Evolutionary conservation across 1,140 invertebrate genomes (phyloP).

Genomic region (Oscheius sp.): DNA sequence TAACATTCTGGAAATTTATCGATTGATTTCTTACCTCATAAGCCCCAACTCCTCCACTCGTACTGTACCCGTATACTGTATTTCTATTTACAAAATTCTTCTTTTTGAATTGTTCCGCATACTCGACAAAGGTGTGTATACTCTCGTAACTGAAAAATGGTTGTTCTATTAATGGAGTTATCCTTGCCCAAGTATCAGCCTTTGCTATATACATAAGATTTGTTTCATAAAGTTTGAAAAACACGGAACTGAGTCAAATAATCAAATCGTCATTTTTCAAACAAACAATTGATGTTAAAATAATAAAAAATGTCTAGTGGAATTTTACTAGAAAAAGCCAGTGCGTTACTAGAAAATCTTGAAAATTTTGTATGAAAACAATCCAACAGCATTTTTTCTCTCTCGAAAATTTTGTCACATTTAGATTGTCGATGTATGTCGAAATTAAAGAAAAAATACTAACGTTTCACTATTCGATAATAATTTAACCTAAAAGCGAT

Average conservation of each 20-base stretch:
- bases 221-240: slow-evolving; percentile 12
- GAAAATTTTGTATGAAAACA: background rate
- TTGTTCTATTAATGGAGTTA: no score
- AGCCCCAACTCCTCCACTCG: slow-evolving; percentile 57
- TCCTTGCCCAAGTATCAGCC: no score
- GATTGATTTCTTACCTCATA: slow-evolving; percentile 49
- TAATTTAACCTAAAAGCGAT: no score
- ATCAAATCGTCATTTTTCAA: no score
- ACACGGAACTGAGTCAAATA: no score
- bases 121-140: slow-evolving; percentile 49
- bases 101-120: slow-evolving; percentile 53
- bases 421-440: no score
- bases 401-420: no score
- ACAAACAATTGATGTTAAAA: background rate
- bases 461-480: no score
- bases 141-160: slow-evolving; percentile 48
- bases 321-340: background rate
- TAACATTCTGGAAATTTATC: background rate
- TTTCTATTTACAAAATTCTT: slow-evolving; percentile 54
- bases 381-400: no score
- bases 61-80: slow-evolving; percentile 59
- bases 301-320: background rate
- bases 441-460: no score
- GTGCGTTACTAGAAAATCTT: background rate
- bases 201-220: no score